Base-by-base conservation (phyloP, 2,113 vertebrate genomes). In the Phycodurus eques region DNA sequence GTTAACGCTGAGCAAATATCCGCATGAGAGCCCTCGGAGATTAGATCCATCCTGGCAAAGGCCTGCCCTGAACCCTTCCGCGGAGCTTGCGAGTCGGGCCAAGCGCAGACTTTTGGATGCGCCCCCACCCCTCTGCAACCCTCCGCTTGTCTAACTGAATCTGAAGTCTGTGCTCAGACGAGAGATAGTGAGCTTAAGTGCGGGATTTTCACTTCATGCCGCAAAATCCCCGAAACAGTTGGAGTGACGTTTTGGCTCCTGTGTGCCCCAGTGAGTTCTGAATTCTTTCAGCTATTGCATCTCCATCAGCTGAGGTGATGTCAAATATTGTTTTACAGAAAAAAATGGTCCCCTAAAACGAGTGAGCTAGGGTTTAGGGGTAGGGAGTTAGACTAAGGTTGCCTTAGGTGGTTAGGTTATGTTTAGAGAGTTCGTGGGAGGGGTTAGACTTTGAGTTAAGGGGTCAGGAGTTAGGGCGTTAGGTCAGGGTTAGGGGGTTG, bases 21-120 rank as follows among this genome's bases (percentile, higher is more conserved):
- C 75, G 63, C 85, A 56, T 79, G 76, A 86, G 65, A 80, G 80
- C 73, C 33, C 69, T 68, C n/a, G 22, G 72, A 80, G 82, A 85
- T 72, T 39, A 42, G 74, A 86, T 86, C 72, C 73, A 64, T 82
- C 80, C 70, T 89, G 82, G 85, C 85, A 85, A 77, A 80, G 59
- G 73, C 72, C 73, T 62, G 57, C 53, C 33, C 59, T n/a, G 13
- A n/a, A 46, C 42, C 43, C 62, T 65, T 72, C 71, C 69, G 78
- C 56, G 79, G 69, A 80, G 80, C 76, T 76, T 5, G 51, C 76
- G 14, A 77, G 77, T 86, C 82, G 79, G 72, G 69, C 46, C 31
- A 15, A 80, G 76, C 5, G 44, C 57, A 59, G 78, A 83, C 73
- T 71, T 63, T 67, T 53, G 68, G 85, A 77, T 78, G 68, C 72